phyloP scores from a whole-genome alignment of 2,113 vertebrate genomes.

The Tachysurus vachellii region DNA sequence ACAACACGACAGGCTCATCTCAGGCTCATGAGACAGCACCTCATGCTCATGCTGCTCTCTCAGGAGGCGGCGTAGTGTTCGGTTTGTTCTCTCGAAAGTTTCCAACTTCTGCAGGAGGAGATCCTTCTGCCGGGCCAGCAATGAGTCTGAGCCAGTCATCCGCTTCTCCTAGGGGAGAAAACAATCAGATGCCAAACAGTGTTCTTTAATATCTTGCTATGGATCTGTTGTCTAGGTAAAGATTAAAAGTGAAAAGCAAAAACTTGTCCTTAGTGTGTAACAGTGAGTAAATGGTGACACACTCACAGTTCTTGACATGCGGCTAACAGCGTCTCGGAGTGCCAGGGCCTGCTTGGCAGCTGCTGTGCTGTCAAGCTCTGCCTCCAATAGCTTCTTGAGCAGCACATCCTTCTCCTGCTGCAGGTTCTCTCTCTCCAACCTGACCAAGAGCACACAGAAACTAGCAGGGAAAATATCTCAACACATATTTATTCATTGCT shows the following conservation, averaged over 20 bases:
- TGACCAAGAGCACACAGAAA: constrained; percentile 53
- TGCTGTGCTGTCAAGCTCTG: constrained; percentile 82
- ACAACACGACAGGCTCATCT: not conserved
- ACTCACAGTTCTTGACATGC: constrained; percentile 70
- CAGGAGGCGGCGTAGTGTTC: constrained; percentile 81
- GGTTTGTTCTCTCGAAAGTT: constrained; percentile 87
- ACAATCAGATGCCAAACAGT: not conserved
- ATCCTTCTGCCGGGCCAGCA: constrained; percentile 81
- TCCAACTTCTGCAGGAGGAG: constrained; percentile 87
- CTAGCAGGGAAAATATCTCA: not conserved
- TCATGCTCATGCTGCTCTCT: constrained; percentile 80
- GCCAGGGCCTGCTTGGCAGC: constrained; percentile 82
- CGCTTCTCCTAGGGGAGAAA: constrained; percentile 71
- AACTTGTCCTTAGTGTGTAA: not conserved
- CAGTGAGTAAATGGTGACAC: not conserved
- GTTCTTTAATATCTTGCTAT: not conserved
- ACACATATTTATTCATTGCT: not conserved
- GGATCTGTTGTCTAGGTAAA: not conserved
- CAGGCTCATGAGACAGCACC: constrained; percentile 64
- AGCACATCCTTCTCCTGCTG: constrained; percentile 80
- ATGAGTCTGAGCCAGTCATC: constrained; percentile 76
- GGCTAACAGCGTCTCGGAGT: constrained; percentile 78
- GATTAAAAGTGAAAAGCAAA: not conserved
- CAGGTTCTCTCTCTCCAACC: constrained; percentile 75
- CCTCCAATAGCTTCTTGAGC: constrained; percentile 82